These are phyloP conservation scores for Lasiommata megera DNA, from an alignment of 2,888 invertebrate genomes.

Conservation along the genomic window DNA sequence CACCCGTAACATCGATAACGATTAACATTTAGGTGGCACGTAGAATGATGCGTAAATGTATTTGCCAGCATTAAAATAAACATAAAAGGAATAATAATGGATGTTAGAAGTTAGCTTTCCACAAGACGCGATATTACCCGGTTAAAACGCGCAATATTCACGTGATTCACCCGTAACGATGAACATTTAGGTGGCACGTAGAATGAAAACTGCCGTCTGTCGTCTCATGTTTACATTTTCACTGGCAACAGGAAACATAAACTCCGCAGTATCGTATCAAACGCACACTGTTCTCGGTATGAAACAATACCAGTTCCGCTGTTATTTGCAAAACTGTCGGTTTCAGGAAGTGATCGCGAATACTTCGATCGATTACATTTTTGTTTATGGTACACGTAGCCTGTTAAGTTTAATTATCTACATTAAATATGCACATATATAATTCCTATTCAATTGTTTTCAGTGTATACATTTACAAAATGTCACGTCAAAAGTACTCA, in stretches of 20 bases:
- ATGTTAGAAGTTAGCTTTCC: too few relatives aligned
- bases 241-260: slow-evolving; percentile 77
- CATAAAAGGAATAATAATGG: too few relatives aligned
- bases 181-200: neutral
- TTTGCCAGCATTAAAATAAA: too few relatives aligned
- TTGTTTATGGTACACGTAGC: slow-evolving; percentile 16
- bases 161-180: neutral
- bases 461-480: too few relatives aligned
- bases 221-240: slow-evolving; percentile 64
- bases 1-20: neutral
- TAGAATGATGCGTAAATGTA: too few relatives aligned
- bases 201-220: slow-evolving; percentile 7
- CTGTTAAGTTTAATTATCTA: neutral
- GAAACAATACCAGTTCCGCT: slow-evolving; percentile 79
- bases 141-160: neutral
- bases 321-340: slow-evolving; percentile 70
- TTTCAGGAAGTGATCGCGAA: slow-evolving; percentile 67
- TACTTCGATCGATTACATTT: slow-evolving; percentile 48
- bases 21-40: neutral
- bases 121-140: too few relatives aligned
- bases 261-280: slow-evolving; percentile 69
- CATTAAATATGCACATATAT: neutral
- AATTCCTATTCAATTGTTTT: too few relatives aligned
- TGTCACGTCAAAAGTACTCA: too few relatives aligned
- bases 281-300: slow-evolving; percentile 59